A percentile compares a stretch with the other conserved stretches of the same genome.
Evolutionary conservation across 1,140 invertebrate species (phyloP).

Genomic region (Nymphalis io): DNA sequence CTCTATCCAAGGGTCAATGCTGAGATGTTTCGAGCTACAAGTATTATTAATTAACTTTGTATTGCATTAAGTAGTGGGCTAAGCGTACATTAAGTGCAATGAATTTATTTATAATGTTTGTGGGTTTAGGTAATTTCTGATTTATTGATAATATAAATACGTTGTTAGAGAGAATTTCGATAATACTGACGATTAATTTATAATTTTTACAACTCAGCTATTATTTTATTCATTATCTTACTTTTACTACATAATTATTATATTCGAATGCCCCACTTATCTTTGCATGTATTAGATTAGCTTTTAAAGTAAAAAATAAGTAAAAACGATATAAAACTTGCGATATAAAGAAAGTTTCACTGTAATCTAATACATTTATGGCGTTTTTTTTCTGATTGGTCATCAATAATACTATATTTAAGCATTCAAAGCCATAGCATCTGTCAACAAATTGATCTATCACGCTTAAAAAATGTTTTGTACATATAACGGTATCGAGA

Average conservation of each 20-base stretch:
- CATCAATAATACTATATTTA: conserved; percentile 37
- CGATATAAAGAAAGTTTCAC: too few relatives aligned
- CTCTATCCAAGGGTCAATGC: conserved; percentile 38
- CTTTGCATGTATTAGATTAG: too few relatives aligned
- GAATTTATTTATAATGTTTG: neutral
- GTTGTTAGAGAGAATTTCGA: neutral
- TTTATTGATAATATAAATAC: neutral
- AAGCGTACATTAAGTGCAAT: conserved; percentile 2
- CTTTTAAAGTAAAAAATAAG: too few relatives aligned
- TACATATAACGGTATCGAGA: conserved; percentile 55
- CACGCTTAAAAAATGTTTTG: conserved; percentile 48
- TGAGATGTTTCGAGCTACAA: conserved; percentile 10
- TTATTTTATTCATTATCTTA: too few relatives aligned
- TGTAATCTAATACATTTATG: too few relatives aligned
- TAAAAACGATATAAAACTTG: too few relatives aligned
- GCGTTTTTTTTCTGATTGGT: neutral
- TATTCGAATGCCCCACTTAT: too few relatives aligned
- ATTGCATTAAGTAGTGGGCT: conserved; percentile 13
- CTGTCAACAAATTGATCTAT: conserved; percentile 67
- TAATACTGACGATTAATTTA: too few relatives aligned
- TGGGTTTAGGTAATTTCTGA: neutral
- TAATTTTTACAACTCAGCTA: too few relatives aligned
- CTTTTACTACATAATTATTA: too few relatives aligned
- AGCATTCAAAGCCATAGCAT: conserved; percentile 45
- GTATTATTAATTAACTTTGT: conserved; percentile 28